Conservation (phyloP, 2,888 invertebrate species). For the Catonia carolina region DNA sequence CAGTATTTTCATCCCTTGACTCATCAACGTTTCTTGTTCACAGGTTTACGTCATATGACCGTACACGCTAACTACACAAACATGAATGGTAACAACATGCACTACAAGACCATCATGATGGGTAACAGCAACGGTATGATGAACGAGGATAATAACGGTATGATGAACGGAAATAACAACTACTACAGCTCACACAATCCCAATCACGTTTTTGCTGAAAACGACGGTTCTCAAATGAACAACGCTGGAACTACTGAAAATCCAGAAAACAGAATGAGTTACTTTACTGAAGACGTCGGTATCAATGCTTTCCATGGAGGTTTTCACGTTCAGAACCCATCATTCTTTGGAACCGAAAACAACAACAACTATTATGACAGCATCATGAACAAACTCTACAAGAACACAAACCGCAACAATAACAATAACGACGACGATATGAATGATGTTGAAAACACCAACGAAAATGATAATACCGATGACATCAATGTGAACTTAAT, state of each 20-base stretch:
- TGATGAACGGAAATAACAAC: slow-evolving; percentile 11
- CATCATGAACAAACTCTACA: background rate
- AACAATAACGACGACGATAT: too few relatives aligned
- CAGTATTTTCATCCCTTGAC: too few relatives aligned
- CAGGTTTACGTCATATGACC: too few relatives aligned
- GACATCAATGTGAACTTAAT: slow-evolving; percentile 45
- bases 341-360: slow-evolving; percentile 21
- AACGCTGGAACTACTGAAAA: slow-evolving; percentile 34
- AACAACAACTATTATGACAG: background rate
- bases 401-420: too few relatives aligned
- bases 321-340: slow-evolving; percentile 55
- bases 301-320: slow-evolving; percentile 55
- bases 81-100: background rate
- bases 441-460: too few relatives aligned
- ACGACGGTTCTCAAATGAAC: background rate
- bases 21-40: too few relatives aligned
- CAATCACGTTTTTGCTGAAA: background rate
- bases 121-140: too few relatives aligned
- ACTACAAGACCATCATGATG: slow-evolving; percentile 10
- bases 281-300: slow-evolving; percentile 66
- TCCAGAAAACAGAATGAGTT: slow-evolving; percentile 53
- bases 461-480: too few relatives aligned
- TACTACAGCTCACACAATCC: slow-evolving; percentile 2
- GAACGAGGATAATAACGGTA: too few relatives aligned
- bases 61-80: slow-evolving; percentile 1